These are phyloP conservation scores for Halcyon malimbica DNA, from an alignment of 2,113 vertebrate species.

Conservation along the genomic window DNA sequence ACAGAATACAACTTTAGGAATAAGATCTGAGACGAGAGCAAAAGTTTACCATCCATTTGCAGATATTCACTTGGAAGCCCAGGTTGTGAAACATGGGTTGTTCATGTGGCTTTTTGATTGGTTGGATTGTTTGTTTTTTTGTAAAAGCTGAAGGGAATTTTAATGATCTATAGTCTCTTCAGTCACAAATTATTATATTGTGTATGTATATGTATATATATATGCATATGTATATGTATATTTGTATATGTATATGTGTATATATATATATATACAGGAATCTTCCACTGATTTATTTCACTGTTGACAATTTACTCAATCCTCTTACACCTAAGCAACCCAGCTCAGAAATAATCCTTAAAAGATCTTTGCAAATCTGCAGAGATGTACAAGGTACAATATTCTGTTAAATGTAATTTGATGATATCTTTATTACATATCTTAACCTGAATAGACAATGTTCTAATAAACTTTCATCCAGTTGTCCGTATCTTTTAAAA, in stretches of 20 bases:
- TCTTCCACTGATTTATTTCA: neutral
- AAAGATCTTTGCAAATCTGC: neutral
- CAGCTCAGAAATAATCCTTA: neutral
- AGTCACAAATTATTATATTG: neutral
- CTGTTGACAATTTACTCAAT: neutral
- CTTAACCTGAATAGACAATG: slow-evolving; percentile 7
- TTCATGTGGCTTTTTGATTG: neutral
- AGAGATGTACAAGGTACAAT: neutral
- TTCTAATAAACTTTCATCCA: slow-evolving; percentile 59
- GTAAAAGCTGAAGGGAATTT: neutral
- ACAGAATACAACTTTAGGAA: neutral
- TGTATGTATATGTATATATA: no score
- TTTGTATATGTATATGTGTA: no score
- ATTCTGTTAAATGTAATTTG: neutral
- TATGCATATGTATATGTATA: no score
- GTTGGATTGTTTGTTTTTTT: neutral
- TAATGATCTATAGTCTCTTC: neutral
- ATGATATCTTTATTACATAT: neutral
- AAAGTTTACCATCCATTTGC: neutral
- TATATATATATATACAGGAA: neutral
- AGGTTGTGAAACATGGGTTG: neutral
- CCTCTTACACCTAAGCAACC: neutral
- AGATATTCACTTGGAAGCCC: neutral
- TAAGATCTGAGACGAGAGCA: neutral
- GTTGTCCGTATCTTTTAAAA: slow-evolving; percentile 57